Base-by-base conservation (phyloP, 2,888 invertebrate species). In the Aphodius granarius region DNA sequence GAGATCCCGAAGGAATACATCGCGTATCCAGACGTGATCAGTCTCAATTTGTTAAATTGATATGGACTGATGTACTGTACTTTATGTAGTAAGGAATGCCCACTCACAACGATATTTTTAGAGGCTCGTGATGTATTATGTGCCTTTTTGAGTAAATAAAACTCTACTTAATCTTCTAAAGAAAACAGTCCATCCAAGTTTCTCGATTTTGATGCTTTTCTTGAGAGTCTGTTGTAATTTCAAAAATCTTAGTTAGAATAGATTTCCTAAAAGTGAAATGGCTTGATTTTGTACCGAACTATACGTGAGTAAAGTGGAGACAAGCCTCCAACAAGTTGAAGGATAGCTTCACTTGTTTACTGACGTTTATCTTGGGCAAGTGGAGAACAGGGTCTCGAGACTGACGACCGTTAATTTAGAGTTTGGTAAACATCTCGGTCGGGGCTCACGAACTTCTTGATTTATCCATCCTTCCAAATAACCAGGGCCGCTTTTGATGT, bases 1-100 rank as follows among this genome's bases (percentile, higher is more conserved):
- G 43, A 6, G 13, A 43, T 43, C 43, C 43, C 43, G 13, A 43
- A 43, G 43, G 43, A 13, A 43, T 43, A 43, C 43, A 13, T n/a
- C n/a, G 43, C 43, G 43, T 43, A 43, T 6, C 43, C 43, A 43
- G 43, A 17, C 65, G 79, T 80, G 81, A 81, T 81, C 81, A 78
- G 79, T 81, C 81, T 81, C 80, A 79, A 81, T 81, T 81, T 81
- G 81, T 77, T 78, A 81, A 81, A 81, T 81, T 81, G 81, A 81
- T 81, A 81, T 81, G 79, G 81, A 80, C 81, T 80, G 80, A 78
- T 79, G 76, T 73, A 76, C 1, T 43, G 43, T 9, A 43, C 43
- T 43, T 43, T 43, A 43, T 43, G 9, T 43, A 43, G 43, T 43
- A 3, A 13, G 43, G 43, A 43, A 43, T 43, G 43, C 43, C 43